Evolutionary conservation across 1,140 invertebrate species (phyloP), one percentile per base, ranked within the genome.

Genomic region (Globodera rostochiensis): DNA sequence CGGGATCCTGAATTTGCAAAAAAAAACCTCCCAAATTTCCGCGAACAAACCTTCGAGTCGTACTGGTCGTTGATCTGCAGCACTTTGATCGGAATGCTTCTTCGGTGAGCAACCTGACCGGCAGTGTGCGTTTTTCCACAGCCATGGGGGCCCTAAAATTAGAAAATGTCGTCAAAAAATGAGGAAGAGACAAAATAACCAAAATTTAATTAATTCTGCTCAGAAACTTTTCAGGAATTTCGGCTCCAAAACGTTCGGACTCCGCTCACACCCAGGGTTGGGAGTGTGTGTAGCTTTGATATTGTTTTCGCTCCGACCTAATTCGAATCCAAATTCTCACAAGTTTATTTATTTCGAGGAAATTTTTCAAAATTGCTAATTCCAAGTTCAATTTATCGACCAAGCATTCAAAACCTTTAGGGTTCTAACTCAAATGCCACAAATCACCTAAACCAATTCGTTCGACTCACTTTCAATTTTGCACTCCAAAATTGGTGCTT

Each of bases 21-120:
- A 78, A n/a, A 45, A 25, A 25, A 25, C 1, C 25, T 25, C 25
- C 25, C 25, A 25, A 25, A 25, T 25, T 25, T 1, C 25, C 25
- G 25, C 1, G 25, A 25, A 25, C 25, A 78, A 78, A 92, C 92
- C 91, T 97, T 95, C 74, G 95, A 95, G 90, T 99, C 97, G n/a
- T 95, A 96, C 91, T 99, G 96, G 91, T 99, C 96, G 4, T 96
- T 95, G 6, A 99, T 91, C 89, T 99, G 97, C 49, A 99, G 95
- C 70, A 94, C 87, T 9, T 93, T 86, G 9, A 92, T 80, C 2
- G 91, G 91, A 45, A 83, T 89, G 91, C 64, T 45, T 49, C 64
- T 93, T 92, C 19, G 95, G 94, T 4, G 94, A 11, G 96, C 95
- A 74, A 98, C 91, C 91, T 96, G 93, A 88, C 97, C 94, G 15